Evolutionary conservation across 2,888 invertebrate genomes (phyloP).

Genomic region (Mantis religiosa): DNA sequence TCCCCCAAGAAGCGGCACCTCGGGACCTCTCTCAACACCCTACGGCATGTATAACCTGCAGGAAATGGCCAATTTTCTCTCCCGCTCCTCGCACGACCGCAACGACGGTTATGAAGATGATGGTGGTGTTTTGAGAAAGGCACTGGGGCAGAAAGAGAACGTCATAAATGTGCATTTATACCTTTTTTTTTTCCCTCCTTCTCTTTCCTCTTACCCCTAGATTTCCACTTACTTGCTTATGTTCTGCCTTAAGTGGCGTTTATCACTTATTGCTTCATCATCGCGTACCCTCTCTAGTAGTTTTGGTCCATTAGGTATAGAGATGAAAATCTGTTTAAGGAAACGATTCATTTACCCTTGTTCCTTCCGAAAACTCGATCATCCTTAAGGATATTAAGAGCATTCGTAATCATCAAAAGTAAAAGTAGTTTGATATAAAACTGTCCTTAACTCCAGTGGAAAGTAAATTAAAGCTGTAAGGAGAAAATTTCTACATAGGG

Average conservation of each 20-base stretch:
- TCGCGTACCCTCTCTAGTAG: background rate
- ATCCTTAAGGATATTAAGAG: no score
- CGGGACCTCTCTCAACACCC: slow-evolving; percentile 9
- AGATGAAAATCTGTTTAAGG: background rate
- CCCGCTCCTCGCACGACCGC: background rate
- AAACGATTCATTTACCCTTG: background rate
- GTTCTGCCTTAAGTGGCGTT: background rate
- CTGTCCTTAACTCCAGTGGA: no score
- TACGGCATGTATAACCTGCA: background rate
- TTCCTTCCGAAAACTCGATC: background rate
- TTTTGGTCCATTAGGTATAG: background rate
- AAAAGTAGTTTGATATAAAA: no score
- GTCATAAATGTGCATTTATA: background rate
- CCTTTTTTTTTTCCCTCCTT: background rate
- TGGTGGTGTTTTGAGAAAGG: background rate
- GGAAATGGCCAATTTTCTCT: slow-evolving; percentile 5
- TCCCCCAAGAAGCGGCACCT: background rate
- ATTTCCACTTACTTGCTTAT: background rate
- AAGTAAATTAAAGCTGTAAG: no score
- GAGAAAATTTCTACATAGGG: no score
- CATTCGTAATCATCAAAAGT: no score
- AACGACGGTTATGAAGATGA: slow-evolving; percentile 12
- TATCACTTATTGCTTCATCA: background rate
- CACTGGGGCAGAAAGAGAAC: background rate
- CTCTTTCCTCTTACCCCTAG: background rate